phyloP scores from a whole-genome alignment of 2,888 invertebrate species.

The Caenorhabditis becei region DNA sequence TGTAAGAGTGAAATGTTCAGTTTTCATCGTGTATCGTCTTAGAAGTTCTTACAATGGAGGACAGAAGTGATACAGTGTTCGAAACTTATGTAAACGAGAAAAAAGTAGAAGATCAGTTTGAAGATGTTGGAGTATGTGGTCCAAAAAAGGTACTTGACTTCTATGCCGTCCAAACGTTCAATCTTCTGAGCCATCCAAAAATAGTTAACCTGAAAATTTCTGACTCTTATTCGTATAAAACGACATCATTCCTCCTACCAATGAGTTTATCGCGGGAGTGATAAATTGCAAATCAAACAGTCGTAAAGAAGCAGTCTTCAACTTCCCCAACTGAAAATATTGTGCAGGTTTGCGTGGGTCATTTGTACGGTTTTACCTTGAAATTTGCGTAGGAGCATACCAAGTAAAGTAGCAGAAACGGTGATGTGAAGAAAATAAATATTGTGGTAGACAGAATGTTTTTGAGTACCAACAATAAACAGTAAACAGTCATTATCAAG shows the following conservation, averaged over 20 bases:
- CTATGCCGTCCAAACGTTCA: slow-evolving; percentile 23
- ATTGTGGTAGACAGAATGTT: slow-evolving; percentile 31
- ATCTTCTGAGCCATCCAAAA: slow-evolving; percentile 61
- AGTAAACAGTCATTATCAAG: slow-evolving; percentile 31
- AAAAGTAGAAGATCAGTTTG: slow-evolving; percentile 36
- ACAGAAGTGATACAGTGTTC: slow-evolving; percentile 44
- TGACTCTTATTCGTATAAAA: not conserved
- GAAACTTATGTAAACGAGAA: slow-evolving; percentile 44
- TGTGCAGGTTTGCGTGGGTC: not conserved
- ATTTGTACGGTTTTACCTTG: slow-evolving; percentile 12
- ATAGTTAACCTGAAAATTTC: slow-evolving; percentile 44
- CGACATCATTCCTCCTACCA: slow-evolving; percentile 32
- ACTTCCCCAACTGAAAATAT: slow-evolving; percentile 41
- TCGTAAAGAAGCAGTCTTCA: slow-evolving; percentile 53
- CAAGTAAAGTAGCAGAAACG: slow-evolving; percentile 36
- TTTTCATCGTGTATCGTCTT: not conserved
- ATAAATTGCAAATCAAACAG: slow-evolving; percentile 62
- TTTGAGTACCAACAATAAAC: slow-evolving; percentile 39
- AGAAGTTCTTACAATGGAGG: slow-evolving; percentile 29
- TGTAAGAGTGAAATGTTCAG: not conserved
- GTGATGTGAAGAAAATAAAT: slow-evolving; percentile 22
- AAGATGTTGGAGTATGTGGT: slow-evolving; percentile 40
- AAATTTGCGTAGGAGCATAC: slow-evolving; percentile 36
- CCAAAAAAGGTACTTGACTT: slow-evolving; percentile 48
- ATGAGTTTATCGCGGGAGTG: slow-evolving; percentile 54